phyloP scores from a whole-genome alignment of 1,140 invertebrate species.

The Danaus melanippus region DNA sequence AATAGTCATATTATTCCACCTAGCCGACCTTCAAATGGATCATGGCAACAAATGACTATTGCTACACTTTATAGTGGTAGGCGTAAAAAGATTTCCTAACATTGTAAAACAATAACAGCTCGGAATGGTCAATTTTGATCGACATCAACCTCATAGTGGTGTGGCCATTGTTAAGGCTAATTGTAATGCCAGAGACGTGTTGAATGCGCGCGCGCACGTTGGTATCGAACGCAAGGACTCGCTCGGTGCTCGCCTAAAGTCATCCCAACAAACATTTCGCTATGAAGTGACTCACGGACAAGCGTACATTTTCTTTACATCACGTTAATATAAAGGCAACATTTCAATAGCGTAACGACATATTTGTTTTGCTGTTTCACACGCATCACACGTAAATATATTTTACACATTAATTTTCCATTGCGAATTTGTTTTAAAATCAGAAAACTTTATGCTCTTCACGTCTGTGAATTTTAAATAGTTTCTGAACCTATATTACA shows the following conservation, averaged over 20 bases:
- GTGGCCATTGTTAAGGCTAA: constrained; percentile 29
- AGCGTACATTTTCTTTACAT: not conserved
- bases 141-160: constrained; percentile 16
- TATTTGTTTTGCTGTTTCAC: no score
- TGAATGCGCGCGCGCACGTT: constrained; percentile 43
- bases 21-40: no score
- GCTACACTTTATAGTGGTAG: not conserved
- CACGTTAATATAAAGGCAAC: constrained; percentile 1
- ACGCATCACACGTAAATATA: no score
- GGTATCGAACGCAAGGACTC: constrained; percentile 56
- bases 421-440: no score
- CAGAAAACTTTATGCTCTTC: no score
- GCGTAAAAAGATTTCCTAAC: constrained; percentile 9
- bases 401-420: no score
- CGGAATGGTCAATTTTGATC: constrained; percentile 21
- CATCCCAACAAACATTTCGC: constrained; percentile 10
- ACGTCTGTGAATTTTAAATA: no score
- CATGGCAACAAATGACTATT: no score
- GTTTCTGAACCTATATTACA: no score
- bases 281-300: constrained; percentile 1
- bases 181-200: constrained; percentile 29
- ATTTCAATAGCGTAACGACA: not conserved
- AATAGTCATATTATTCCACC: no score
- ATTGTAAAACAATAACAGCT: constrained; percentile 17
- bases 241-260: constrained; percentile 5